Evolutionary conservation across 2,113 vertebrate genomes (phyloP).

Genomic region (Phrynosoma blainvillii): DNA sequence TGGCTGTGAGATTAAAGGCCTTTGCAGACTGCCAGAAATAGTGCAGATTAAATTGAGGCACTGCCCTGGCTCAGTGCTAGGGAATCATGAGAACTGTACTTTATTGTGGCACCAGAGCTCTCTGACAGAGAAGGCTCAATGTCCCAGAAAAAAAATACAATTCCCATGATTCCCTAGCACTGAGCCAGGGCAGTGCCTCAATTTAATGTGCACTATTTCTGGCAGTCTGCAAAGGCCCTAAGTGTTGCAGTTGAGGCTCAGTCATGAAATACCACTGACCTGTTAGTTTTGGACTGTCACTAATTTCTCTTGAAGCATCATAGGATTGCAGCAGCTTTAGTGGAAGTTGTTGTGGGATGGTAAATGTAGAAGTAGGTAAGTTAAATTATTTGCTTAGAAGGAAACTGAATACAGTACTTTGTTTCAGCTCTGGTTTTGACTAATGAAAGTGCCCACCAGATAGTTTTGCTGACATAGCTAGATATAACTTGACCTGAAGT

Average conservation of each 20-base stretch:
- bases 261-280: slow-evolving; percentile 4
- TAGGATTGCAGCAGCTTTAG: background rate
- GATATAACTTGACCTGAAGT: background rate
- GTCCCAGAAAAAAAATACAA: no score
- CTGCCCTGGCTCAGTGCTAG: no score
- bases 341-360: background rate
- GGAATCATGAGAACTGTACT: no score
- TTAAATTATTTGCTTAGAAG: slow-evolving; percentile 1
- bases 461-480: slow-evolving; percentile 10
- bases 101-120: no score
- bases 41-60: no score
- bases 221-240: background rate
- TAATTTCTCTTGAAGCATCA: background rate
- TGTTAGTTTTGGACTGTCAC: background rate
- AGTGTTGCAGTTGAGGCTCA: background rate
- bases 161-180: no score
- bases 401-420: background rate
- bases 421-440: background rate
- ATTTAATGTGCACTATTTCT: no score
- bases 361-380: background rate
- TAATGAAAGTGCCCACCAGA: background rate
- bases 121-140: no score
- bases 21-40: no score
- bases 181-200: no score
- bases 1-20: background rate